Evolutionary conservation across 2,797 vertebrate genomes (phyloP), one percentile per base, ranked within the genome.

Genomic region (Tiaroga cobitis): DNA sequence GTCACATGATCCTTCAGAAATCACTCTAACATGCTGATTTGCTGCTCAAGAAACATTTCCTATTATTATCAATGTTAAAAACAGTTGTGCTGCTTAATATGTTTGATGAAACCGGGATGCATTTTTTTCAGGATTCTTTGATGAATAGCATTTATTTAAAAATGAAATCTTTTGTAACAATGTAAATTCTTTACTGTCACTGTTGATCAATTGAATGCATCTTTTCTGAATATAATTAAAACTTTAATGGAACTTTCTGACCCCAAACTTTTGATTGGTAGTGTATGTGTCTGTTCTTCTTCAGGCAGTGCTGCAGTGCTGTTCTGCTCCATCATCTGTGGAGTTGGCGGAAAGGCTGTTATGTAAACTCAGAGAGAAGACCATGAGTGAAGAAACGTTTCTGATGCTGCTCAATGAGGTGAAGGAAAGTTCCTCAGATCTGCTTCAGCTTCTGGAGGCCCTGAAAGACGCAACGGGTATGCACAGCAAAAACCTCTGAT

Each of bases 241-340:
- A 37, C 37, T 37, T 6, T 37, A 37, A 37, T 37, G 37, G 5
- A 6, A 2, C 69, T 16, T 26, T n/a, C 69, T 43, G 69, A 72
- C n/a, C 39, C 39, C 69, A 43, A 16, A 72, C 69, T 26, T 72
- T 72, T 69, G 10, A 67, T 7, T 46, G 54, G 19, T 9, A 63
- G 13, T 54, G 19, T 8, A 19, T 63, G 3, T 83, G 72, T 74
- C 29, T 61, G 2, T 67, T 79, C 8, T 39, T 81, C 56, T 49
- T 2, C 91, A 98, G 97, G 92, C 94, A 49, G 93, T 97, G 88
- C 89, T 93, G 89, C 91, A 90, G 92, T 97, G 96, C 93, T 97
- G 94, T 74, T 88, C 94, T 90, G 91, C 93, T 8, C 24, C 80
- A 21, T 94, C 94, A 68, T 90, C 91, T 41, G 91, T 86, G 80